Conservation (phyloP, 2,113 vertebrate species). For the Toxotes chatareus region DNA sequence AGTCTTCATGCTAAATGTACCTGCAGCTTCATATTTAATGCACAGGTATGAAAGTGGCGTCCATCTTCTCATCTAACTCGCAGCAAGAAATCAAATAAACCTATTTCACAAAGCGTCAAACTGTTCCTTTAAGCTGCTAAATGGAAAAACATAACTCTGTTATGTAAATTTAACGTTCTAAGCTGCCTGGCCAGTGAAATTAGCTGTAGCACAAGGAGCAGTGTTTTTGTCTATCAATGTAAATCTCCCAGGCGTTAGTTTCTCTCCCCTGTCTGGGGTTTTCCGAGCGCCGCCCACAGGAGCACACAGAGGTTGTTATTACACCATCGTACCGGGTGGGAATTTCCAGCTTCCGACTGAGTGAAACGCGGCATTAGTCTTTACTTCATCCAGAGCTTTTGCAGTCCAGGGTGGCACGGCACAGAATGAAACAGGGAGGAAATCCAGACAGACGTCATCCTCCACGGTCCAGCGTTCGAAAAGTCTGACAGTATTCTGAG, state of each 20-base stretch:
- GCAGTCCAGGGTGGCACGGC: background rate
- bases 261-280: background rate
- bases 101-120: too few species aligned
- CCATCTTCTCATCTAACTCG: background rate
- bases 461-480: conserved; percentile 31
- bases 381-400: background rate
- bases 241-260: background rate
- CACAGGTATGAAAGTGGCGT: too few species aligned
- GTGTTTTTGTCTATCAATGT: background rate
- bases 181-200: background rate
- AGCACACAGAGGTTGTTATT: background rate
- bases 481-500: background rate
- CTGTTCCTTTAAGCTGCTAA: too few species aligned
- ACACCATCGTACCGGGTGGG: background rate
- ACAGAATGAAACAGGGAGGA: background rate
- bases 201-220: background rate
- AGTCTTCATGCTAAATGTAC: background rate
- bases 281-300: background rate
- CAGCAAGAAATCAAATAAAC: too few species aligned
- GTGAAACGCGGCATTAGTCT: background rate
- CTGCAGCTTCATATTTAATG: too few species aligned
- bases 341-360: conserved; percentile 12
- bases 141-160: background rate
- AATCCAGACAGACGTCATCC: conserved; percentile 15
- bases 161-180: background rate